These are phyloP conservation scores for Apocheima hispidaria DNA, from an alignment of 2,888 invertebrate genomes.

Conservation along the genomic window DNA sequence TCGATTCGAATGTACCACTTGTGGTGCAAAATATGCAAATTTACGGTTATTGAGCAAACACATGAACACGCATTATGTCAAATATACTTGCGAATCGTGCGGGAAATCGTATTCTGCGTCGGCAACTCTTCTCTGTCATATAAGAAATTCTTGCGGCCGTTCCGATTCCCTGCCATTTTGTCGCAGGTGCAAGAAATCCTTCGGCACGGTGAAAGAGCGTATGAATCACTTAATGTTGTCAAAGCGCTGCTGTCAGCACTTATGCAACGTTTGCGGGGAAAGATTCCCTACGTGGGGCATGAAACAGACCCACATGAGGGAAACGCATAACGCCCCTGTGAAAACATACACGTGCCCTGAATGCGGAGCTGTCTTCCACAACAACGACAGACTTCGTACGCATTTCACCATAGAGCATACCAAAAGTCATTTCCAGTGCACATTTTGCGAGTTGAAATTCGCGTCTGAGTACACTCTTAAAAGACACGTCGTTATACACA, in stretches of 20 bases:
- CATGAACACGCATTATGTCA: conserved; percentile 57
- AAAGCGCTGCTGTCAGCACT: conserved; percentile 55
- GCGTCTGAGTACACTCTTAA: conserved; percentile 53
- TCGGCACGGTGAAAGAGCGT: conserved; percentile 51
- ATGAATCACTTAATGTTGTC: conserved; percentile 51
- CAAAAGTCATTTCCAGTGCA: conserved; percentile 51
- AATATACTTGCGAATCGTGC: conserved; percentile 60
- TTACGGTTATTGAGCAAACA: conserved; percentile 59
- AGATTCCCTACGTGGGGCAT: conserved; percentile 55
- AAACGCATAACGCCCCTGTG: conserved; percentile 47
- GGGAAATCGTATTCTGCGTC: conserved; percentile 58
- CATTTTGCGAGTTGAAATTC: conserved; percentile 56
- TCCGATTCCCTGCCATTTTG: conserved; percentile 49
- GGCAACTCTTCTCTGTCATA: conserved; percentile 52
- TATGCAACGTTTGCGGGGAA: conserved; percentile 53
- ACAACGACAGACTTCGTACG: conserved; percentile 46
- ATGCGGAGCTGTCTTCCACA: conserved; percentile 52
- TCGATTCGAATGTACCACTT: conserved; percentile 53
- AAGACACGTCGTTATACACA: conserved; percentile 54
- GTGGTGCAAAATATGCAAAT: conserved; percentile 54
- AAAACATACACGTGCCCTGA: conserved; percentile 56
- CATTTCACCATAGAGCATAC: conserved; percentile 59
- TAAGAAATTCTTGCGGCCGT: conserved; percentile 49
- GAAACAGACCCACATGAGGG: conserved; percentile 54
- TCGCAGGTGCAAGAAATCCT: conserved; percentile 55